Percentiles rank a stretch among this genome's conserved stretches.
Conservation (phyloP, 2,113 vertebrate genomes). For the Microcebus murinus region DNA sequence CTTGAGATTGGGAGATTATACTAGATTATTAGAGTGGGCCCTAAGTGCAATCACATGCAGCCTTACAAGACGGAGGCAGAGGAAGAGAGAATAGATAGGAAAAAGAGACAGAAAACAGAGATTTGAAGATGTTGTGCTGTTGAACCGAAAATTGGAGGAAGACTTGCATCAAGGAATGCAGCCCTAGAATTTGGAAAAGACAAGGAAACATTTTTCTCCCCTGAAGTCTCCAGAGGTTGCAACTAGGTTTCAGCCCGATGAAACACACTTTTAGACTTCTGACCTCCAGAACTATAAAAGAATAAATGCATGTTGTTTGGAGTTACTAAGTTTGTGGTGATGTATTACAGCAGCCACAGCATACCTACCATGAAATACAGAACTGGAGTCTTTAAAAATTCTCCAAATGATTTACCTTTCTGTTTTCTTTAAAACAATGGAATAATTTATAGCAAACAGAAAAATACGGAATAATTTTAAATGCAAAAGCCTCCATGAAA, state of each 20-base stretch:
- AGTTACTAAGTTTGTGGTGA: background rate
- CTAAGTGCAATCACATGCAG: background rate
- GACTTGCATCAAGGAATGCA: fast-evolving
- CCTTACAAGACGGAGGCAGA: background rate
- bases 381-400: background rate
- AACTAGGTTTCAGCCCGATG: background rate
- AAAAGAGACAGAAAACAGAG: background rate
- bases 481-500: background rate
- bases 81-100: background rate
- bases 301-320: background rate
- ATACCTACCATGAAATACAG: background rate
- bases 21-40: background rate
- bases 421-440: background rate
- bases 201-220: background rate
- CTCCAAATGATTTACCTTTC: background rate
- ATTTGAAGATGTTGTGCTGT: background rate
- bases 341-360: background rate
- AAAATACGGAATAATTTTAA: background rate
- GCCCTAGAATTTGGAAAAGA: background rate
- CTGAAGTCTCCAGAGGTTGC: background rate
- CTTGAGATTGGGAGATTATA: background rate
- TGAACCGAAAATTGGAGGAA: background rate
- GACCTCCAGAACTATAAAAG: background rate
- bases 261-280: background rate
- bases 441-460: background rate